Percentiles rank a stretch among this genome's conserved stretches.
These are phyloP conservation scores for Agrochola lychnidis DNA, from an alignment of 2,888 invertebrate genomes.

Conservation along the genomic window DNA sequence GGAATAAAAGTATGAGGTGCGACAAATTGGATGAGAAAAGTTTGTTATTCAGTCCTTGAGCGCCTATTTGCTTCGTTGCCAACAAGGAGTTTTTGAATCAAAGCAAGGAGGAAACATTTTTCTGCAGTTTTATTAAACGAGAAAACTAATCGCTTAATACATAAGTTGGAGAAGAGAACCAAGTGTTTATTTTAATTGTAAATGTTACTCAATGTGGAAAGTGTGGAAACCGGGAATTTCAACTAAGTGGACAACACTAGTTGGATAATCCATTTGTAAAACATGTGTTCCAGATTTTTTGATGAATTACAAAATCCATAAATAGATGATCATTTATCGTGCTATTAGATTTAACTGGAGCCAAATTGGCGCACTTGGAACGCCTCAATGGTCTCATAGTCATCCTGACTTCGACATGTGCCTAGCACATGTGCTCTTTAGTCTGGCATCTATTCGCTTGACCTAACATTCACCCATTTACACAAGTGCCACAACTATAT, in stretches of 20 bases:
- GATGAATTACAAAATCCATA: slow-evolving; percentile 19
- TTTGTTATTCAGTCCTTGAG: slow-evolving; percentile 79
- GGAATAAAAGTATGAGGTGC: slow-evolving; percentile 86
- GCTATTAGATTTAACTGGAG: slow-evolving; percentile 66
- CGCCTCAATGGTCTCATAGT: slow-evolving; percentile 71
- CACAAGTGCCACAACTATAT: slow-evolving; percentile 21
- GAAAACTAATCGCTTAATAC: slow-evolving; percentile 48
- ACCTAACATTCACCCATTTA: slow-evolving; percentile 64
- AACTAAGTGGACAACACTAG: neutral
- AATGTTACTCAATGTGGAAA: neutral
- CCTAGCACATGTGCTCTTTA: slow-evolving; percentile 76
- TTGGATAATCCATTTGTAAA: neutral
- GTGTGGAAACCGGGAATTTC: neutral
- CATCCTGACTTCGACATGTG: slow-evolving; percentile 78
- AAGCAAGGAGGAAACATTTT: slow-evolving; percentile 65
- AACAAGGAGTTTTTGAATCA: slow-evolving; percentile 70
- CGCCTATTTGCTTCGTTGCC: slow-evolving; percentile 74
- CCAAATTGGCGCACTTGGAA: slow-evolving; percentile 63
- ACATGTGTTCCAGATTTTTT: slow-evolving; percentile 6
- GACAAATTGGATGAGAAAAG: slow-evolving; percentile 88
- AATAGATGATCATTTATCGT: slow-evolving; percentile 47
- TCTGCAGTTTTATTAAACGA: slow-evolving; percentile 50
- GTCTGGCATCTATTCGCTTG: slow-evolving; percentile 71
- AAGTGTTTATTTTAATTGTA: slow-evolving; percentile 44
- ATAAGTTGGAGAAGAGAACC: slow-evolving; percentile 27